Base-by-base conservation (phyloP, 2,797 vertebrate species). In the Cetoscarus ocellatus region DNA sequence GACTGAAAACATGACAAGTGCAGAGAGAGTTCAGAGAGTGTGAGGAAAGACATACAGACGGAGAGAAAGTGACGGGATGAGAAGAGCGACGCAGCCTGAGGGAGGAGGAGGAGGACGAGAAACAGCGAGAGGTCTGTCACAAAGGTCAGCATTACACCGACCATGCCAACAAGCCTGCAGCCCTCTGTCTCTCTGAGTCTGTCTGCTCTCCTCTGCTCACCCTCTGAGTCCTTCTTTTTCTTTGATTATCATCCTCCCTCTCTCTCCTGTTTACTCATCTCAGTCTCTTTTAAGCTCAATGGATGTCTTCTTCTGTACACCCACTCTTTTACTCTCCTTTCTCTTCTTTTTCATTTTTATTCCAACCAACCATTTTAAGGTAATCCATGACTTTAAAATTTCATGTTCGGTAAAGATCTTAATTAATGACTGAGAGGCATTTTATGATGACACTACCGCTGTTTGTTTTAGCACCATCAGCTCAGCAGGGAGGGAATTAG, bases 91-190 rank as follows among this genome's bases (percentile, higher is more conserved):
- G 73, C 43, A 62, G 86, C 85, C 86, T 12, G 73, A 82, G 79
- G 85, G 58, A 43, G 42, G 42, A 43, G 11, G 42, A 72, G 63
- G 51, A 51, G 50, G 50, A 80, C 73, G 51, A 75, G 61, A 61
- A 61, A 85, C 72, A 85, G 64, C 0, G 61, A 72, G 83, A 75
- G 70, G 66, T 72, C 77, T 73, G 84, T 86, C 72, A 66, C 61
- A 0, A 75, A 69, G 85, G 80, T 87, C 85, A 79, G 78, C 65
- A 66, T 70, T 12, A 40, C 73, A 47, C 69, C 42, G 84, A 79
- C 64, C 65, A 19, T 27, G 68, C 43, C 73, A 45, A 66, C 61
- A 56, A 35, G 83, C 64, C 77, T 34, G 39, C 52, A 79, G 83
- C 54, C 42, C 27, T 70, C 45, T 19, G 57, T 61, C 77, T 68